Conservation (phyloP, 2,113 vertebrate genomes). For the Chaenocephalus aceratus region DNA sequence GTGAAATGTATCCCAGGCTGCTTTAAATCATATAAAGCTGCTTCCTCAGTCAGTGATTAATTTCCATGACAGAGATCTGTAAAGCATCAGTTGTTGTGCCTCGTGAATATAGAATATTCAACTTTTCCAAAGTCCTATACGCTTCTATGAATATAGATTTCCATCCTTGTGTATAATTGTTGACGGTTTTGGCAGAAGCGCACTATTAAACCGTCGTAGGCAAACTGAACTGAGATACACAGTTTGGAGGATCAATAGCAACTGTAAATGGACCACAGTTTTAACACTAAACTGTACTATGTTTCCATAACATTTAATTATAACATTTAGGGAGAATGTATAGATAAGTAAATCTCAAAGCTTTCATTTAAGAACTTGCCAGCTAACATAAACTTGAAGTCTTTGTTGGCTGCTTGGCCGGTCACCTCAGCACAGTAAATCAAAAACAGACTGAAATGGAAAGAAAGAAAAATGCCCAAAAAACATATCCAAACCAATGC, state of each 20-base stretch:
- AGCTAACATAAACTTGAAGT: slow-evolving; percentile 19
- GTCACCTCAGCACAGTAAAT: slow-evolving; percentile 67
- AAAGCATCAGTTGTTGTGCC: background rate
- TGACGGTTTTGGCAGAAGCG: background rate
- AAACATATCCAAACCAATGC: slow-evolving; percentile 43
- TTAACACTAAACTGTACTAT: slow-evolving; percentile 29
- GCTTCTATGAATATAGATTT: slow-evolving; percentile 22
- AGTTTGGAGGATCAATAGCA: slow-evolving; percentile 4
- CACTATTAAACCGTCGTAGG: background rate
- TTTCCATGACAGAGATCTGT: background rate
- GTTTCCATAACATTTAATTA: slow-evolving; percentile 53
- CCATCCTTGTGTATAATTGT: slow-evolving; percentile 6
- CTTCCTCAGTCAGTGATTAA: background rate
- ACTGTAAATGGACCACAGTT: slow-evolving; percentile 13
- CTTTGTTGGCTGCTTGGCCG: slow-evolving; percentile 70
- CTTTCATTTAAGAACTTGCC: slow-evolving; percentile 62
- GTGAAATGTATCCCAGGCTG: background rate
- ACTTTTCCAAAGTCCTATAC: slow-evolving; percentile 18
- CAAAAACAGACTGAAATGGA: slow-evolving; percentile 77
- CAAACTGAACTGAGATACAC: too few species aligned
- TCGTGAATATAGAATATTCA: background rate
- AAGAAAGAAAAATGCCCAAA: slow-evolving; percentile 55
- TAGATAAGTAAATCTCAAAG: slow-evolving; percentile 43
- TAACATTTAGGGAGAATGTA: slow-evolving; percentile 35
- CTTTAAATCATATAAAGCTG: background rate